Evolutionary conservation across 1,140 invertebrate species (phyloP).

Genomic region (Schlechtendalia chinensis): DNA sequence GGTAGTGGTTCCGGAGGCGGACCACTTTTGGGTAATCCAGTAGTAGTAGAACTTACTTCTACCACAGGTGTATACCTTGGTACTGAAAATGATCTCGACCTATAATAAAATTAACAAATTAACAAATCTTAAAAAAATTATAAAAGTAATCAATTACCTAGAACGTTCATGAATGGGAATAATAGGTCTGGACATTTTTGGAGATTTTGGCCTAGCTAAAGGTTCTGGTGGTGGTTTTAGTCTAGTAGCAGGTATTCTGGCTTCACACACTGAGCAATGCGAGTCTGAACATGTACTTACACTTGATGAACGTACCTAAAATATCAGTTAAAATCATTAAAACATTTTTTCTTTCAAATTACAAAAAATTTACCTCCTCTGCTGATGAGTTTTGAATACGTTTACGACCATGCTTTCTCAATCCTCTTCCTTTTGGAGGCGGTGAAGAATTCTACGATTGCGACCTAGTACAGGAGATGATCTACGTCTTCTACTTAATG

Average conservation of each 20-base stretch:
- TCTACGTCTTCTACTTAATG: slow-evolving; percentile 44
- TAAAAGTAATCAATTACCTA: background rate
- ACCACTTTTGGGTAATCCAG: slow-evolving; percentile 38
- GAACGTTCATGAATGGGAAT: slow-evolving; percentile 41
- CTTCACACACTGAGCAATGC: slow-evolving; percentile 72
- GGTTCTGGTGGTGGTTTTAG: slow-evolving; percentile 54
- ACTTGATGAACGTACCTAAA: slow-evolving; percentile 61
- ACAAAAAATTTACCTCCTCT: slow-evolving; percentile 42
- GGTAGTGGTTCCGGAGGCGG: slow-evolving; percentile 56
- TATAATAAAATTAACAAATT: slow-evolving; percentile 52
- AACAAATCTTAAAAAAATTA: background rate
- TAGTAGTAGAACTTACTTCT: slow-evolving; percentile 48
- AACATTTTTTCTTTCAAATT: background rate
- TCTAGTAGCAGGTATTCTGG: slow-evolving; percentile 54
- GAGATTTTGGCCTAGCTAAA: slow-evolving; percentile 36
- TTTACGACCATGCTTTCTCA: slow-evolving; percentile 36
- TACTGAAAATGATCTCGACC: slow-evolving; percentile 59
- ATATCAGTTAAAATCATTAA: background rate
- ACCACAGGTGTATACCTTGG: slow-evolving; percentile 54
- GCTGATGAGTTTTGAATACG: slow-evolving; percentile 33
- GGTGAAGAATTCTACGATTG: slow-evolving; percentile 31
- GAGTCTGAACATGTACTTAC: slow-evolving; percentile 77
- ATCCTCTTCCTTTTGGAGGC: slow-evolving; percentile 14
- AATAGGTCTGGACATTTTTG: slow-evolving; percentile 41
- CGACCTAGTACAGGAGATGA: slow-evolving; percentile 48